A percentile compares a stretch with the other conserved stretches of the same genome.
Evolutionary conservation across 1,140 invertebrate genomes (phyloP).

Genomic region (Capitella teleta): DNA sequence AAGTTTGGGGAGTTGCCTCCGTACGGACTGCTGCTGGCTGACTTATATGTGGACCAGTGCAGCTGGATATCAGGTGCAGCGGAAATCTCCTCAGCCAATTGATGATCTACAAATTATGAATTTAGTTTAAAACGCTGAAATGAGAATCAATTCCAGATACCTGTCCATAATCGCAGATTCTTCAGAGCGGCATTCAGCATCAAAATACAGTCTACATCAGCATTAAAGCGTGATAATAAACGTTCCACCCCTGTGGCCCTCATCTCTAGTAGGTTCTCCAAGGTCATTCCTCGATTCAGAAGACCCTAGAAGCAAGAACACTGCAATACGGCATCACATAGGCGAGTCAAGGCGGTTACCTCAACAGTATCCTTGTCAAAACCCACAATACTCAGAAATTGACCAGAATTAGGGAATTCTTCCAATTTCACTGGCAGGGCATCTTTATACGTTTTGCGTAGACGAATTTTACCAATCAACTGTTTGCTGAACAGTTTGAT

Average conservation of each 20-base stretch:
- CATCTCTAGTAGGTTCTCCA: constrained; percentile 70
- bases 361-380: too few species aligned
- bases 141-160: constrained; percentile 49
- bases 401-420: constrained; percentile 15
- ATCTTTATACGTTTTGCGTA: too few species aligned
- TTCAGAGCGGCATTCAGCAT: constrained; percentile 67
- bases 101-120: too few species aligned
- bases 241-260: constrained; percentile 67
- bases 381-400: background rate
- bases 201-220: constrained; percentile 64
- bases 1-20: constrained; percentile 24
- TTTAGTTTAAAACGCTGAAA: too few species aligned
- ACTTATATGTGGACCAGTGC: constrained; percentile 59
- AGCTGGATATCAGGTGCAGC: constrained; percentile 60
- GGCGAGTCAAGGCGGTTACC: too few species aligned
- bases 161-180: constrained; percentile 72
- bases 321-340: background rate
- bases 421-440: too few species aligned
- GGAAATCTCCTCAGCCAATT: too few species aligned
- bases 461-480: too few species aligned
- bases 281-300: constrained; percentile 21
- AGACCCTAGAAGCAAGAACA: constrained; percentile 24
- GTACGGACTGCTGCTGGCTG: constrained; percentile 18
- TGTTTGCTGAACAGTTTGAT: constrained; percentile 85
- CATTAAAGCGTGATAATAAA: constrained; percentile 54